phyloP scores from a whole-genome alignment of 2,797 vertebrate genomes.

The Brotula barbata region DNA sequence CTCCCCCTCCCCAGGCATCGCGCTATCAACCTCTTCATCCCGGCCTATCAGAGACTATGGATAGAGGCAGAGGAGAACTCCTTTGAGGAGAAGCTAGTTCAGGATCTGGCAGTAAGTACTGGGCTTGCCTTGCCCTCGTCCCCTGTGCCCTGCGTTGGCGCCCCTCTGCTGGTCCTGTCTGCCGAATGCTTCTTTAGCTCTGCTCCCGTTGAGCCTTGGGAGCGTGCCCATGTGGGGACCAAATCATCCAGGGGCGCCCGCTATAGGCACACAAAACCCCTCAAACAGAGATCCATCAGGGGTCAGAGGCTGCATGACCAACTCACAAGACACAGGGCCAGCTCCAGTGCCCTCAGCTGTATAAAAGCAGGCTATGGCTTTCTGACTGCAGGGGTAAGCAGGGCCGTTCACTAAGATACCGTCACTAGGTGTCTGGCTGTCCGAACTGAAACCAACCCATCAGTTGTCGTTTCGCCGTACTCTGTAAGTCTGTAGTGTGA shows the following conservation, averaged over 20 bases:
- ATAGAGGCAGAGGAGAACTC: slow-evolving; percentile 99
- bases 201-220: slow-evolving; percentile 74
- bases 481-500: slow-evolving; percentile 75
- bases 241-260: slow-evolving; percentile 66
- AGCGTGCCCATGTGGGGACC: slow-evolving; percentile 67
- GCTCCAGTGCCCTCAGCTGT: slow-evolving; percentile 67
- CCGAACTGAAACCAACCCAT: slow-evolving; percentile 71
- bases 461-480: slow-evolving; percentile 77
- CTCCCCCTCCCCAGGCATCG: slow-evolving; percentile 93
- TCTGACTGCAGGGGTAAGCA: slow-evolving; percentile 79
- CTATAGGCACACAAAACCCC: slow-evolving; percentile 70
- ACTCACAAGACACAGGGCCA: slow-evolving; percentile 77
- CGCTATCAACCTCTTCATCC: slow-evolving; percentile 99
- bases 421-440: slow-evolving; percentile 71
- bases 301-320: slow-evolving; percentile 82
- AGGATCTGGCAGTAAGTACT: slow-evolving; percentile 99
- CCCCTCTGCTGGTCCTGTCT: slow-evolving; percentile 73
- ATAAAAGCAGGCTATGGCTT: slow-evolving; percentile 78
- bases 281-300: slow-evolving; percentile 75
- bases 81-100: slow-evolving; percentile 99
- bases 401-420: slow-evolving; percentile 57
- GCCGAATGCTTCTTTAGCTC: slow-evolving; percentile 77
- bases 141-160: slow-evolving; percentile 74
- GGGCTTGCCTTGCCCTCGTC: slow-evolving; percentile 72
- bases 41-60: slow-evolving; percentile 99